Conservation (phyloP, 1,140 invertebrate species). For the Dolichoris vasculosae region DNA sequence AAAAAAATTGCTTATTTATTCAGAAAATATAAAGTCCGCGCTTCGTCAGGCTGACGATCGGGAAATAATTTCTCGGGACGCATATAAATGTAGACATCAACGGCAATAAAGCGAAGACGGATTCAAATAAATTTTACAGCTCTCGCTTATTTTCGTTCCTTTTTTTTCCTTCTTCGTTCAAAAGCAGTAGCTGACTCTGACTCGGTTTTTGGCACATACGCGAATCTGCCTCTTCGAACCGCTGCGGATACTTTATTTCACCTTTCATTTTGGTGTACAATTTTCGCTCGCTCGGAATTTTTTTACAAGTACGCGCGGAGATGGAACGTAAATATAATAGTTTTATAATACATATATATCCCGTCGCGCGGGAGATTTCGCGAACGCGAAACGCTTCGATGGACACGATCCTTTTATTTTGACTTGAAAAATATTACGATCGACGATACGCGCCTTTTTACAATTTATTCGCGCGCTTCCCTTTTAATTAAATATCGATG, state of each 20-base stretch:
- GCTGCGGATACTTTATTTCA: background rate
- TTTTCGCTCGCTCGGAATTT: too few relatives aligned
- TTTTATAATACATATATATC: too few relatives aligned
- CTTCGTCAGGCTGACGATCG: conserved; percentile 15
- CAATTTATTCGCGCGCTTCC: too few relatives aligned
- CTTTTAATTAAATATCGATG: too few relatives aligned
- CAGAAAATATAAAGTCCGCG: conserved; percentile 20
- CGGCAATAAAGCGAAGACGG: background rate
- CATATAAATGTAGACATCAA: conserved; percentile 40
- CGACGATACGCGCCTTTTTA: too few relatives aligned
- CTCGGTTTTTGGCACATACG: conserved; percentile 56
- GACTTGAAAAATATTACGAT: too few relatives aligned
- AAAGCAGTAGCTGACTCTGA: conserved; percentile 51
- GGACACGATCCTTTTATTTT: too few relatives aligned
- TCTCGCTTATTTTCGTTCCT: background rate
- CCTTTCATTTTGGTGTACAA: background rate
- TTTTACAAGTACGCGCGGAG: background rate
- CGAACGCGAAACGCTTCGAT: too few relatives aligned
- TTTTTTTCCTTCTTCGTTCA: background rate
- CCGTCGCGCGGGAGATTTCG: too few relatives aligned
- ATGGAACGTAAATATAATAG: too few relatives aligned
- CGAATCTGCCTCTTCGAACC: background rate
- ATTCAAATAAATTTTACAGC: conserved; percentile 39
- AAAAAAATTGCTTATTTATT: conserved; percentile 24
- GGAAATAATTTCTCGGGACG: conserved; percentile 7